phyloP scores from a whole-genome alignment of 2,888 invertebrate genomes.

The Electrophaes corylata region DNA sequence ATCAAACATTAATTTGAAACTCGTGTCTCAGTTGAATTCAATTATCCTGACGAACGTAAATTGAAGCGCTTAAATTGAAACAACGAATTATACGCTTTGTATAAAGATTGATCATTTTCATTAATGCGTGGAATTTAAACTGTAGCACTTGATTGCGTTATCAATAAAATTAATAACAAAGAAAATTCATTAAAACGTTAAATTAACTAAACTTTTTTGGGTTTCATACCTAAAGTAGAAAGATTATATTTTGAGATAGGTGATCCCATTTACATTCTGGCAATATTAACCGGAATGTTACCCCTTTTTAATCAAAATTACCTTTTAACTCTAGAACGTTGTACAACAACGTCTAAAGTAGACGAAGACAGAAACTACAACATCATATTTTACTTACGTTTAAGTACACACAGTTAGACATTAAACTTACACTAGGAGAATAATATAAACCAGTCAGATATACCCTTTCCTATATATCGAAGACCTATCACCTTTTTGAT shows the following conservation, averaged over 20 bases:
- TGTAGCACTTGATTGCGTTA: conserved; percentile 7
- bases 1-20: conserved; percentile 36
- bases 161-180: neutral
- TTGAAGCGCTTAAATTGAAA: conserved; percentile 31
- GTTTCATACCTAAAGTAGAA: no score
- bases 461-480: conserved; percentile 42
- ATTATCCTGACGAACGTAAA: conserved; percentile 34
- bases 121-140: neutral
- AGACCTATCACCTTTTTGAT: conserved; percentile 50
- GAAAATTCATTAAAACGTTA: neutral
- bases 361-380: no score
- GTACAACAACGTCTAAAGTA: no score
- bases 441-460: conserved; percentile 56
- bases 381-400: conserved; percentile 6
- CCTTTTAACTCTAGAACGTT: no score
- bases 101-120: conserved; percentile 12
- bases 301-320: no score
- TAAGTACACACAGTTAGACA: neutral
- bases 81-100: conserved; percentile 22
- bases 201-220: neutral
- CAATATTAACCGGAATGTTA: no score
- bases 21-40: conserved; percentile 33
- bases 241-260: no score
- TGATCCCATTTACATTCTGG: no score
- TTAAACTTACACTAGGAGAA: conserved; percentile 8